Evolutionary conservation across 2,888 invertebrate genomes (phyloP).

Genomic region (Drosophila trichaetosa): DNA sequence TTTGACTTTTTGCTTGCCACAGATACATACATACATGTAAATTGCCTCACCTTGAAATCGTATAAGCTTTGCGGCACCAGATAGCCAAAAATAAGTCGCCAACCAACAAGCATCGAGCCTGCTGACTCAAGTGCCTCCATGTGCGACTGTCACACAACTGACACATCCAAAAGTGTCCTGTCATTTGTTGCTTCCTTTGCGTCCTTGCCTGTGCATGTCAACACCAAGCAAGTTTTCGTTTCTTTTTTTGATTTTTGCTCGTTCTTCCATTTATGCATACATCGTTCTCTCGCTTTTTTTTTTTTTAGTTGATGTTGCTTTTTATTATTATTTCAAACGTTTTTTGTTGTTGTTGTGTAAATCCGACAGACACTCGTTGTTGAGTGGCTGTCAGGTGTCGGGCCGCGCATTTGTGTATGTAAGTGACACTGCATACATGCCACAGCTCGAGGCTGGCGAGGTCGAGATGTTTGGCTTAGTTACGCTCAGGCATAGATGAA

Average conservation of each 20-base stretch:
- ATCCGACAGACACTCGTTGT: conserved; percentile 75
- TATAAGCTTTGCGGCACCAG: conserved; percentile 45
- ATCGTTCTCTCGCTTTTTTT: conserved; percentile 28
- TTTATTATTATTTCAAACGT: conserved; percentile 49
- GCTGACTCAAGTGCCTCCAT: conserved; percentile 10
- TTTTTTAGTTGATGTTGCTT: conserved; percentile 43
- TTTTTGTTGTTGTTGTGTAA: conserved; percentile 59
- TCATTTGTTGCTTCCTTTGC: conserved; percentile 45
- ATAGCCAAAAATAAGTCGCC: conserved; percentile 40
- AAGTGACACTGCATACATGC: conserved; percentile 55
- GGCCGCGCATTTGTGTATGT: conserved; percentile 53
- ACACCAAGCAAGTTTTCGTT: conserved; percentile 39
- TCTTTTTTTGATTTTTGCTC: conserved; percentile 27
- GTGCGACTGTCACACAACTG: conserved; percentile 48
- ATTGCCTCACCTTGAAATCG: conserved; percentile 70
- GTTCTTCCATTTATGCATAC: conserved; percentile 70
- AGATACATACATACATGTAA: neutral
- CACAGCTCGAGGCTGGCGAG: conserved; percentile 38
- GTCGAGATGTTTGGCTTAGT: conserved; percentile 56
- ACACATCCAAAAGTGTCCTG: conserved; percentile 75
- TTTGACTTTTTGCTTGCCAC: conserved; percentile 61
- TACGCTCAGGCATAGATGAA: conserved; percentile 30
- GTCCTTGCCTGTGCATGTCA: conserved; percentile 42
- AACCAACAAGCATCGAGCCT: conserved; percentile 24
- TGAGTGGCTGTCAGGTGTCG: conserved; percentile 78